Percentiles rank a stretch among this genome's conserved stretches.
Evolutionary conservation across 2,797 vertebrate genomes (phyloP).

Genomic region (Graptemys geographica): DNA sequence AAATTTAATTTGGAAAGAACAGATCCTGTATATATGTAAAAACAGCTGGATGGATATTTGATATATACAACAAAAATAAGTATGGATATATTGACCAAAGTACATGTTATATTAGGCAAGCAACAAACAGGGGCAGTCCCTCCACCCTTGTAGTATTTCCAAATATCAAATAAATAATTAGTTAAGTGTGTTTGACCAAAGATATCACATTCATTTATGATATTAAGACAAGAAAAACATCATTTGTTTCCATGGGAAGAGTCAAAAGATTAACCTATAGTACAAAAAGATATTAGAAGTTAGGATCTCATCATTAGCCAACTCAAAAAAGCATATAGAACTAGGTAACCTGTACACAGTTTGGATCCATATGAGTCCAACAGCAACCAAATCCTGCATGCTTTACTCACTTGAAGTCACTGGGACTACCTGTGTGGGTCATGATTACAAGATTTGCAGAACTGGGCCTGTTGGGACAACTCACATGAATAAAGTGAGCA

Average conservation of each 20-base stretch:
- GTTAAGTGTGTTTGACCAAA: neutral
- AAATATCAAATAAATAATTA: neutral
- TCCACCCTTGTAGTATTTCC: neutral
- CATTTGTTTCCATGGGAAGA: neutral
- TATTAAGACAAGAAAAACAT: neutral
- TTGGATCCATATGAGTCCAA: neutral
- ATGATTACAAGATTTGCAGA: neutral
- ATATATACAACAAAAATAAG: conserved; percentile 56
- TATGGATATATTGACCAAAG: neutral
- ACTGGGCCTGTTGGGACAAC: neutral
- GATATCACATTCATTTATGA: neutral
- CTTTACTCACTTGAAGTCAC: neutral
- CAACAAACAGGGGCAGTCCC: neutral
- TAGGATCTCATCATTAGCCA: conserved; percentile 1
- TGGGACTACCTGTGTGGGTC: neutral
- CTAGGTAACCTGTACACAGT: neutral
- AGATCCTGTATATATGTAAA: conserved; percentile 49
- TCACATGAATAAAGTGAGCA: neutral
- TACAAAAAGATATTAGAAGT: neutral
- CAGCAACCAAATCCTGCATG: neutral
- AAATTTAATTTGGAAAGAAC: conserved; percentile 78
- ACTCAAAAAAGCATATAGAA: neutral
- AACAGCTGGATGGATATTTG: conserved; percentile 86
- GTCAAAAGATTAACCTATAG: neutral
- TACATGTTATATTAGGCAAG: neutral